Conservation (phyloP, 1,140 invertebrate species). For the Drosophila setifemur region DNA sequence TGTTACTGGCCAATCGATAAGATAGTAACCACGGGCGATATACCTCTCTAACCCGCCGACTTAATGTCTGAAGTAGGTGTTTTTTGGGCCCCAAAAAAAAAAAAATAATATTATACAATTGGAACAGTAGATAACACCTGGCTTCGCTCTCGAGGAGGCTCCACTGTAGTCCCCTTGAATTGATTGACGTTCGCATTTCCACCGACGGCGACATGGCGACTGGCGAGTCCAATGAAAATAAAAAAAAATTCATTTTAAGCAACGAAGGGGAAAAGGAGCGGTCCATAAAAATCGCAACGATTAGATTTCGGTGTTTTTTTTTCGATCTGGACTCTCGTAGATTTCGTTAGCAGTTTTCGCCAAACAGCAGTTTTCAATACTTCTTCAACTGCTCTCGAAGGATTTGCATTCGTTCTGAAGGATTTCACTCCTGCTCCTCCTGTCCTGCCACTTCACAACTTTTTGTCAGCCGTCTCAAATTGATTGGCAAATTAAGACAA, state of each 20-base stretch:
- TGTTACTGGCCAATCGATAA: slow-evolving; percentile 39
- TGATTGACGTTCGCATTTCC: slow-evolving; percentile 48
- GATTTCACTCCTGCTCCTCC: too few species aligned
- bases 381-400: too few species aligned
- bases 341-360: too few species aligned
- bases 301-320: too few species aligned
- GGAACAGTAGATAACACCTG: slow-evolving; percentile 16
- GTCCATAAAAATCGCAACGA: slow-evolving; percentile 7
- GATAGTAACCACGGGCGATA: slow-evolving; percentile 37
- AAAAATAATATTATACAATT: slow-evolving; percentile 15
- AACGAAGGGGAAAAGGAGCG: not conserved
- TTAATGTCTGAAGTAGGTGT: slow-evolving; percentile 36
- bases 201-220: slow-evolving; percentile 54
- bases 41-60: slow-evolving; percentile 31
- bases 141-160: not conserved
- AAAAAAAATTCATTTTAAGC: too few species aligned
- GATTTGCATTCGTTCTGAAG: not conserved
- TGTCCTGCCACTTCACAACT: too few species aligned
- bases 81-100: slow-evolving; percentile 19
- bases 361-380: too few species aligned
- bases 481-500: slow-evolving; percentile 51
- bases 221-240: slow-evolving; percentile 11
- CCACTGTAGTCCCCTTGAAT: slow-evolving; percentile 2
- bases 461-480: not conserved
- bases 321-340: too few species aligned